A percentile compares a stretch with the other conserved stretches of the same genome.
These are phyloP conservation scores for Diogma glabrata DNA, from an alignment of 2,888 invertebrate species.

Conservation along the genomic window DNA sequence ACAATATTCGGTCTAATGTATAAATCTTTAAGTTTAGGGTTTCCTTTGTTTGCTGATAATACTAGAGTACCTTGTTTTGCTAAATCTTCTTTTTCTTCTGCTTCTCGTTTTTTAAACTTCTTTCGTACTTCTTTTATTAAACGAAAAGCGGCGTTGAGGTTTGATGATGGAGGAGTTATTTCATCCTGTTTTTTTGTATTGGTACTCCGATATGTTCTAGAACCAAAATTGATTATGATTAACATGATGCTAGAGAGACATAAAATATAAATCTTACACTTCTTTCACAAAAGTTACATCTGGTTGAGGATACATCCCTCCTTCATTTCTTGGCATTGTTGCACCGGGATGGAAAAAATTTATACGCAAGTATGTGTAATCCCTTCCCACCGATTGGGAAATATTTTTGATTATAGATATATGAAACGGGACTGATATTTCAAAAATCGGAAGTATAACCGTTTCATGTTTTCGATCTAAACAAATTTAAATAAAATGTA, in stretches of 20 bases:
- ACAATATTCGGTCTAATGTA: constrained; percentile 99
- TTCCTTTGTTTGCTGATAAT: constrained; percentile 89
- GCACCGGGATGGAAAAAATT: constrained; percentile 99
- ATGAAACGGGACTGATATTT: constrained; percentile 93
- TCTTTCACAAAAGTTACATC: constrained; percentile 98
- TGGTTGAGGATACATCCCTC: constrained; percentile 81
- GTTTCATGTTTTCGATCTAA: constrained; percentile 94
- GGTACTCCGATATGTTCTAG: constrained; percentile 89
- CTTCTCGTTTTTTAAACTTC: constrained; percentile 94
- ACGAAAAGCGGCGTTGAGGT: constrained; percentile 92
- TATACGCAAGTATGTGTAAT: constrained; percentile 94
- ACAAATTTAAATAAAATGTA: constrained; percentile 21
- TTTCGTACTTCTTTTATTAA: constrained; percentile 99
- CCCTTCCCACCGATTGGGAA: constrained; percentile 96
- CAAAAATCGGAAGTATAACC: constrained; percentile 94
- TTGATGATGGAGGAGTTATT: constrained; percentile 84
- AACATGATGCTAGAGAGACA: too few species aligned
- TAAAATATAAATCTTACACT: constrained; percentile 71
- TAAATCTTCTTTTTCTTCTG: constrained; percentile 95
- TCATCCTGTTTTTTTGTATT: constrained; percentile 97
- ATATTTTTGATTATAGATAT: constrained; percentile 99
- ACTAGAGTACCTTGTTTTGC: constrained; percentile 96
- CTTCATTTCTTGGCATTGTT: constrained; percentile 88
- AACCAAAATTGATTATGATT: too few species aligned
- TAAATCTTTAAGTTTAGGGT: constrained; percentile 93